These are phyloP conservation scores for Chromoteleia sp. DNA, from an alignment of 2,888 invertebrate genomes.

Conservation along the genomic window DNA sequence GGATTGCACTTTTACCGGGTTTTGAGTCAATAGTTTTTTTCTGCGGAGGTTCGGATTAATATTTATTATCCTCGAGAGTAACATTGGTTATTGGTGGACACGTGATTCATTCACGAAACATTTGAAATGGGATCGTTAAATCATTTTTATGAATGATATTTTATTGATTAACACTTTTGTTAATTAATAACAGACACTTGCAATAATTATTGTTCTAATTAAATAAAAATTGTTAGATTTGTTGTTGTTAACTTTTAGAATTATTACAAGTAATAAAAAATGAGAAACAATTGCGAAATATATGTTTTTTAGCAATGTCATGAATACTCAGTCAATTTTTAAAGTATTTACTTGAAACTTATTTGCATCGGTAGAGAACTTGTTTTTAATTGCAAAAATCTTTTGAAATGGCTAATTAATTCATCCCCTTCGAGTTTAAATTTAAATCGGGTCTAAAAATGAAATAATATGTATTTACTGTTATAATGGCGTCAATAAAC, in stretches of 20 bases:
- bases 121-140: neutral
- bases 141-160: no score
- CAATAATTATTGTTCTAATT: no score
- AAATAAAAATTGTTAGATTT: no score
- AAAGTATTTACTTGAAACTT: no score
- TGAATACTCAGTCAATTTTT: no score
- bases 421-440: neutral
- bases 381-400: neutral
- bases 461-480: neutral
- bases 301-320: no score
- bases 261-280: no score
- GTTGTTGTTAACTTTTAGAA: no score
- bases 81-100: neutral
- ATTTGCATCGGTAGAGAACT: neutral
- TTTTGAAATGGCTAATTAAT: neutral
- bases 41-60: neutral
- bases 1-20: neutral
- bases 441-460: neutral
- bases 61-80: neutral
- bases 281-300: no score
- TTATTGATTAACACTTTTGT: no score
- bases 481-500: neutral
- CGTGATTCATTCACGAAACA: conserved; percentile 9
- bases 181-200: no score
- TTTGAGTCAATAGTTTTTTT: conserved; percentile 12